Evolutionary conservation across 1,140 invertebrate genomes (phyloP).

Genomic region (Anastrepha obliqua): DNA sequence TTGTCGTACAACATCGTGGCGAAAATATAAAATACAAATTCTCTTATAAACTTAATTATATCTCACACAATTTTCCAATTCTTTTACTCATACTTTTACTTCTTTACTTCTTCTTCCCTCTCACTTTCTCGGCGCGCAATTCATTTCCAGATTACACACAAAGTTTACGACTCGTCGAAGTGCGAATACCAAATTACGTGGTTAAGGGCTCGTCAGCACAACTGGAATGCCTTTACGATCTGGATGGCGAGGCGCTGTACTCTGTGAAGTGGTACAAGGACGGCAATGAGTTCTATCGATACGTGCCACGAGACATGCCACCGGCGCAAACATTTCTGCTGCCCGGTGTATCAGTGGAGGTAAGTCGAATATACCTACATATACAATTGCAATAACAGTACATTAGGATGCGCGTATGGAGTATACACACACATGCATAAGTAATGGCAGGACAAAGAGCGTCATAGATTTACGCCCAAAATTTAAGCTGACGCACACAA

Average conservation of each 20-base stretch:
- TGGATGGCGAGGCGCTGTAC: slow-evolving; percentile 82
- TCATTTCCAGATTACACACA: slow-evolving; percentile 69
- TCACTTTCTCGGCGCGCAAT: background rate
- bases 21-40: too few relatives aligned
- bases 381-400: too few relatives aligned
- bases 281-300: slow-evolving; percentile 86
- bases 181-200: slow-evolving; percentile 81
- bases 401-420: background rate
- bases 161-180: slow-evolving; percentile 79
- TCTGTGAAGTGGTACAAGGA: slow-evolving; percentile 89
- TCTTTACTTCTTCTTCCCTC: background rate
- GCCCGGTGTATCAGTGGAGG: slow-evolving; percentile 80
- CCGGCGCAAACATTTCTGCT: slow-evolving; percentile 79
- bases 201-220: slow-evolving; percentile 78
- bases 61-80: background rate
- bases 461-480: background rate
- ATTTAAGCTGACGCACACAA: background rate
- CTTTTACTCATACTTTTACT: background rate
- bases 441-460: background rate
- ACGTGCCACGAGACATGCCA: slow-evolving; percentile 82
- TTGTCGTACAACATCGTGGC: too few relatives aligned
- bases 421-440: background rate
- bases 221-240: slow-evolving; percentile 80
- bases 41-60: background rate
- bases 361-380: slow-evolving; percentile 72